Conservation (phyloP, 2,113 vertebrate species). For the Seriola rivoliana region DNA sequence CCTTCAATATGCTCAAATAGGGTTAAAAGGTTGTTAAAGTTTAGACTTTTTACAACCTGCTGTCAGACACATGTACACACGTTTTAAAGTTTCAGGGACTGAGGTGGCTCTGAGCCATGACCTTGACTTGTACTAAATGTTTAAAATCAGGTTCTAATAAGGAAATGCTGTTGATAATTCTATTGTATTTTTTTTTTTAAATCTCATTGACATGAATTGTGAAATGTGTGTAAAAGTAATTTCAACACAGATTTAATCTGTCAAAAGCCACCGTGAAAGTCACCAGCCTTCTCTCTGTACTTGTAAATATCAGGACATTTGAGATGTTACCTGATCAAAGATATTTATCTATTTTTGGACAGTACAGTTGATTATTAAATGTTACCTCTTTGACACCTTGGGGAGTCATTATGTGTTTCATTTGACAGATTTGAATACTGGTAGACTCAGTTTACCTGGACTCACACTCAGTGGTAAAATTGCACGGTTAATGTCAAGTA, state of each 20-base stretch:
- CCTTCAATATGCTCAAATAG: conserved; percentile 72
- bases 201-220: neutral
- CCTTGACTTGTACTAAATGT: conserved; percentile 52
- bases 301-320: neutral
- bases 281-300: neutral
- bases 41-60: conserved; percentile 67
- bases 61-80: conserved; percentile 52
- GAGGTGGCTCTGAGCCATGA: conserved; percentile 37
- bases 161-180: neutral
- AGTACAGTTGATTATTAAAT: conserved; percentile 10
- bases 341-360: conserved; percentile 12
- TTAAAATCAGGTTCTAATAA: neutral
- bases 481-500: neutral
- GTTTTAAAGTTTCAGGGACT: conserved; percentile 29
- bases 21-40: conserved; percentile 72
- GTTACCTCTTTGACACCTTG: neutral
- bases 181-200: neutral
- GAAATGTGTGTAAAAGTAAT: neutral
- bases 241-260: neutral
- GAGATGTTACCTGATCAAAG: conserved; percentile 2
- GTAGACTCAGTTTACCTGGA: neutral
- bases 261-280: neutral
- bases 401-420: neutral
- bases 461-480: neutral
- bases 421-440: neutral